Percentiles rank a stretch among this genome's conserved stretches.
Evolutionary conservation across 2,888 invertebrate species (phyloP).

Genomic region (Petrophora chlorosata): DNA sequence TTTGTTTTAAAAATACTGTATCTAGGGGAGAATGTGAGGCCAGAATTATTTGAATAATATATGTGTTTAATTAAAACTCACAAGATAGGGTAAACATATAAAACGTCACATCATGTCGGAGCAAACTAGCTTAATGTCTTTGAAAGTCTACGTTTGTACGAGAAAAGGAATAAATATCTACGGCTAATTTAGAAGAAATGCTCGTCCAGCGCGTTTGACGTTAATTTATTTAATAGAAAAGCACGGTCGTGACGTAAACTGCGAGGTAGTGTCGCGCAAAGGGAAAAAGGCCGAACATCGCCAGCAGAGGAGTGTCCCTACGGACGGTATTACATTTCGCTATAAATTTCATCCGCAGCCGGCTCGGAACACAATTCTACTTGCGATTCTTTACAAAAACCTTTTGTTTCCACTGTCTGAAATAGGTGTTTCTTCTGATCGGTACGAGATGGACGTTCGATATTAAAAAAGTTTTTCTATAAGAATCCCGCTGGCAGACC

Average conservation of each 20-base stretch:
- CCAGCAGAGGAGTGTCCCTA: constrained; percentile 49
- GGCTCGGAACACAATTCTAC: constrained; percentile 59
- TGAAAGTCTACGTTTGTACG: background rate
- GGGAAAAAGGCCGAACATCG: constrained; percentile 46
- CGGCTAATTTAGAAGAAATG: constrained; percentile 20
- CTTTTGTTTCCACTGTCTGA: constrained; percentile 66
- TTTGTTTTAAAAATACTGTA: constrained; percentile 1
- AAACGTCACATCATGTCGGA: background rate
- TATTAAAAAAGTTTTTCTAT: constrained; percentile 81
- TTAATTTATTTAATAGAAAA: constrained; percentile 55
- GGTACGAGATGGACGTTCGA: constrained; percentile 64
- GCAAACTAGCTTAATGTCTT: too few relatives aligned
- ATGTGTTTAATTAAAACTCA: background rate
- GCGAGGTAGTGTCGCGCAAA: constrained; percentile 48
- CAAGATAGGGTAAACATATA: too few relatives aligned
- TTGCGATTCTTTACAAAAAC: constrained; percentile 65
- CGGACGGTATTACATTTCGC: constrained; percentile 64
- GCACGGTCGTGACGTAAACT: constrained; percentile 45
- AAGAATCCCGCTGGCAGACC: constrained; percentile 54
- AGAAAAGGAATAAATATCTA: background rate
- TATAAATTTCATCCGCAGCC: constrained; percentile 66
- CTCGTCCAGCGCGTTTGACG: constrained; percentile 31
- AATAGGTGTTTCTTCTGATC: constrained; percentile 72
- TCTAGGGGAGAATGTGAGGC: background rate
- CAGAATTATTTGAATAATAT: too few relatives aligned